Conservation (phyloP, 2,113 vertebrate genomes). For the Bambusicola thoracicus region DNA sequence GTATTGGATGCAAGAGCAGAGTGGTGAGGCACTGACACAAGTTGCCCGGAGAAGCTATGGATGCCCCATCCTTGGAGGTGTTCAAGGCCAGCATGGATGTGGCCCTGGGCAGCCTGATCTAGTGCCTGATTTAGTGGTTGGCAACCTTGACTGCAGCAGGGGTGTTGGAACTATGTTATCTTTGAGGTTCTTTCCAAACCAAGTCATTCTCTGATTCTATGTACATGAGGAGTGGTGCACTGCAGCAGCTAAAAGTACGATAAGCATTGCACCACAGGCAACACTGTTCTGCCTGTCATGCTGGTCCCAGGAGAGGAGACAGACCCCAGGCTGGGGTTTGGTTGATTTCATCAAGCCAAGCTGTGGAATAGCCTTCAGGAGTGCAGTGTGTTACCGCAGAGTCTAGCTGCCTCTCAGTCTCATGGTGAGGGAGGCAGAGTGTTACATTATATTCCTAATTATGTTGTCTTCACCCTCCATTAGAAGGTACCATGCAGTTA, state of each 20-base stretch:
- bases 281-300: neutral
- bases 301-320: neutral
- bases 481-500: conserved; percentile 18
- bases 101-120: too few relatives aligned
- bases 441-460: conserved; percentile 25
- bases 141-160: too few relatives aligned
- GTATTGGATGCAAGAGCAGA: too few relatives aligned
- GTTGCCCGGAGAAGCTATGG: too few relatives aligned
- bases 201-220: too few relatives aligned
- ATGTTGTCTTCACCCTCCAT: neutral
- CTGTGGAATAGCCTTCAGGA: neutral
- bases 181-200: too few relatives aligned
- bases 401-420: neutral
- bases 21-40: too few relatives aligned
- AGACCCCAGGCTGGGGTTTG: neutral
- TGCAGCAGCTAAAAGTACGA: neutral
- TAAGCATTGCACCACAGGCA: neutral
- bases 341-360: neutral
- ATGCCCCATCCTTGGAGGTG: too few relatives aligned
- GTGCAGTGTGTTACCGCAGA: neutral
- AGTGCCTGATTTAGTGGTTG: too few relatives aligned
- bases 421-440: neutral
- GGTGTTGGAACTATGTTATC: too few relatives aligned
- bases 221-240: neutral
- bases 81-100: too few relatives aligned